Percentiles rank a stretch among this genome's conserved stretches.
phyloP scores from a whole-genome alignment of 2,113 vertebrate species.

The Campylomormyrus tamandua region DNA sequence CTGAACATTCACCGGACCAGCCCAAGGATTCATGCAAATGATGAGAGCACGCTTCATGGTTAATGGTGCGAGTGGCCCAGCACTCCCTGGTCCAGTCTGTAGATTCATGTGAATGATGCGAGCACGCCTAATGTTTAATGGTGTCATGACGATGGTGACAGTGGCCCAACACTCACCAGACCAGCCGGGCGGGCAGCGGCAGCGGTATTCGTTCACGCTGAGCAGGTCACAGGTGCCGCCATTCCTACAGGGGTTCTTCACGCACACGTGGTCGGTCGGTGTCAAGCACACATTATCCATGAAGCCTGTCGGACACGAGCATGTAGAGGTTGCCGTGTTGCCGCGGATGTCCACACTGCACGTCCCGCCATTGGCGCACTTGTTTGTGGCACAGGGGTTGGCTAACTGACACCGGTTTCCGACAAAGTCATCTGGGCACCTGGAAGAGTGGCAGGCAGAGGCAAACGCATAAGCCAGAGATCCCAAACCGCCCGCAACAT shows the following conservation, averaged over 20 bases:
- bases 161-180: constrained; percentile 67
- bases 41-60: too few species aligned
- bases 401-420: constrained; percentile 75
- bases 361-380: constrained; percentile 72
- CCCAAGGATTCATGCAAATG: too few species aligned
- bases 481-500: background rate
- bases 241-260: constrained; percentile 76
- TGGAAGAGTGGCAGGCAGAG: constrained; percentile 36
- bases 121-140: background rate
- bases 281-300: constrained; percentile 72
- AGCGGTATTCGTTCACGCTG: constrained; percentile 68
- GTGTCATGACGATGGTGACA: background rate
- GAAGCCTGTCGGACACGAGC: constrained; percentile 74
- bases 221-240: constrained; percentile 81
- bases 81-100: too few species aligned
- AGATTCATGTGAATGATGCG: background rate
- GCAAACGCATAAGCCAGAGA: background rate
- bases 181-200: constrained; percentile 85
- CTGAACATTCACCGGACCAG: too few species aligned
- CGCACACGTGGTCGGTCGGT: constrained; percentile 64
- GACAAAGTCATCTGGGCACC: constrained; percentile 62
- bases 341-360: constrained; percentile 56
- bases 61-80: background rate
- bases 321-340: constrained; percentile 59
- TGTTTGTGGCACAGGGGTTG: constrained; percentile 70